These are phyloP conservation scores for Hypotaenidia philippensis DNA, from an alignment of 2,797 vertebrate species.

Conservation along the genomic window DNA sequence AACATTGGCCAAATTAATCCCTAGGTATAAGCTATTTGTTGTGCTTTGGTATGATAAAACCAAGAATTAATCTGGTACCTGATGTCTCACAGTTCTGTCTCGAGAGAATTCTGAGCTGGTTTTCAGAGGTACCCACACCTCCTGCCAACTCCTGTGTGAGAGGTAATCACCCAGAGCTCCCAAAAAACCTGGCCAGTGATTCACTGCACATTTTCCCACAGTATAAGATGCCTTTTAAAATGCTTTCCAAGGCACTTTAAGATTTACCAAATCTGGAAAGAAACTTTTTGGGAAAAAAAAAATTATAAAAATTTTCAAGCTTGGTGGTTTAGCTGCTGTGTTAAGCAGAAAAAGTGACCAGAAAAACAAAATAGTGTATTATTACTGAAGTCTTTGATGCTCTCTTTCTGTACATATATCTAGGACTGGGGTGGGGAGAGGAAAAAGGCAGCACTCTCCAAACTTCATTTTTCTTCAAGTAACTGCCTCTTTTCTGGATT, in stretches of 20 bases:
- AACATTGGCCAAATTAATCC: not conserved
- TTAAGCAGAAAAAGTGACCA: not conserved
- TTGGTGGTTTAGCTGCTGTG: not conserved
- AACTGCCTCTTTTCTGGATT: not conserved
- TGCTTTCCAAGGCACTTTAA: not conserved
- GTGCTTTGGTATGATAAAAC: not conserved
- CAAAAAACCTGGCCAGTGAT: not conserved
- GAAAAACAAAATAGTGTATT: not conserved
- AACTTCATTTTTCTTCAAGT: not conserved
- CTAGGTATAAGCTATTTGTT: not conserved
- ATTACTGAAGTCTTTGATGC: not conserved
- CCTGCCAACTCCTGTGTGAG: not conserved
- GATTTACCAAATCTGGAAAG: not conserved
- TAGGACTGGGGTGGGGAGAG: not conserved
- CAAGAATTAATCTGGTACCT: not conserved
- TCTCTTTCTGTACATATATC: not conserved
- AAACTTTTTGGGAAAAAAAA: rapidly evolving
- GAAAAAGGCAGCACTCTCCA: not conserved
- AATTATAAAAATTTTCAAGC: not conserved
- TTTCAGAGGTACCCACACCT: not conserved
- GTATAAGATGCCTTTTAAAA: not conserved
- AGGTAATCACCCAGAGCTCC: not conserved
- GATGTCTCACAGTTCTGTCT: not conserved
- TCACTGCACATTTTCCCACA: not conserved
- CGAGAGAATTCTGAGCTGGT: not conserved